Evolutionary conservation across 2,113 vertebrate genomes (phyloP).

Genomic region (Fukomys damarensis): DNA sequence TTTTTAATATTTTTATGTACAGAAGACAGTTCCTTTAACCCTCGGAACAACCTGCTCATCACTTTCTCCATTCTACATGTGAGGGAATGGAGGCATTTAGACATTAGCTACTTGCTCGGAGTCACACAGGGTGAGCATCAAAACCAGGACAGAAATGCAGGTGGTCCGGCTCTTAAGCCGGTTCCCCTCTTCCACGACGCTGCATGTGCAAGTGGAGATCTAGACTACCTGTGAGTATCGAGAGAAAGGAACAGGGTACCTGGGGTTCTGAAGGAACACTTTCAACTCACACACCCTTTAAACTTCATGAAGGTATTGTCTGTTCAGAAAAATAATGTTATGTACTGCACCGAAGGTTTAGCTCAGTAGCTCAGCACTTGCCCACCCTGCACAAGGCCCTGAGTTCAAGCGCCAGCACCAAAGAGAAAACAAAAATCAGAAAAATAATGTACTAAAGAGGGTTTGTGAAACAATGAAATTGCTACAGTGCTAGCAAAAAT

Average conservation of each 20-base stretch:
- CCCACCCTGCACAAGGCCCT: not conserved
- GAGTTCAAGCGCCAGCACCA: not conserved
- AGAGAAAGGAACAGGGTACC: not conserved
- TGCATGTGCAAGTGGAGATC: not conserved
- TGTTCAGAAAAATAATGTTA: slow-evolving; percentile 14
- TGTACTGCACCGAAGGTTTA: not conserved
- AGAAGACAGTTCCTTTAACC: not conserved
- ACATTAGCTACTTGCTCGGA: not conserved
- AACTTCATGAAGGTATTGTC: not conserved
- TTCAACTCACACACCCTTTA: not conserved
- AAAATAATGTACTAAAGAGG: slow-evolving; percentile 3
- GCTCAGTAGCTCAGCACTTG: not conserved
- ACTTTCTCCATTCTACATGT: not conserved
- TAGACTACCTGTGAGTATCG: not conserved
- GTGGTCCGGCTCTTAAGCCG: not conserved
- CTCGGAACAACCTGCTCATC: not conserved
- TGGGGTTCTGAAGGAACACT: not conserved
- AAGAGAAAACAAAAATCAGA: not conserved
- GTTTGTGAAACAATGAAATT: not conserved
- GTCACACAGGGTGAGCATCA: not conserved
- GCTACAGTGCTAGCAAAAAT: not conserved
- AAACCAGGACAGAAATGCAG: not conserved
- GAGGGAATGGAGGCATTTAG: not conserved
- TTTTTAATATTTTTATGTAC: not conserved
- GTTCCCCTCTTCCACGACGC: not conserved